A percentile compares a stretch with the other conserved stretches of the same genome.
phyloP scores from a whole-genome alignment of 1,140 invertebrate species.

The Drosophila kikkawai region DNA sequence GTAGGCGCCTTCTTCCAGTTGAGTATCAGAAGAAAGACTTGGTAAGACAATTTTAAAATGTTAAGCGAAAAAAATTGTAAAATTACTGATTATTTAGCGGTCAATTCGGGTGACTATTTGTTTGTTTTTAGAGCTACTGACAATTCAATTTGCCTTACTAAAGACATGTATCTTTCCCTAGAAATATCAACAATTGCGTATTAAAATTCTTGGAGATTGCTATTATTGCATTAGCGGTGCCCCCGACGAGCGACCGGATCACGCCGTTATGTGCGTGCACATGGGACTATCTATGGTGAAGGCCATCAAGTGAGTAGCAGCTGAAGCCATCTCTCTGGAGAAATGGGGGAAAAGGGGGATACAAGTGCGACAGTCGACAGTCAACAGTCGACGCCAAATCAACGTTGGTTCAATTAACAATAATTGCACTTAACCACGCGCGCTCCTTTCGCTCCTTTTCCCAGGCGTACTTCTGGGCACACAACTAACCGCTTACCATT shows the following conservation, averaged over 20 bases:
- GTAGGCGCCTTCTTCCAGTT: background rate
- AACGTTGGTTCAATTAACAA: constrained; percentile 80
- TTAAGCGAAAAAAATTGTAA: background rate
- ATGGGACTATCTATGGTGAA: constrained; percentile 99
- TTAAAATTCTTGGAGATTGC: constrained; percentile 98
- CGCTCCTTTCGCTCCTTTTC: constrained; percentile 15
- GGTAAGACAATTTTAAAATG: background rate
- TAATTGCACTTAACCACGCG: constrained; percentile 78
- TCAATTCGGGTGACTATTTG: constrained; percentile 17
- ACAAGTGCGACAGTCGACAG: constrained; percentile 22
- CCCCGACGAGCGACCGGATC: constrained; percentile 94
- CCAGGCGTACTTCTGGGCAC: constrained; percentile 14
- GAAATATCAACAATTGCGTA: constrained; percentile 97
- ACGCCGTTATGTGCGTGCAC: constrained; percentile 96
- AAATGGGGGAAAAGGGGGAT: constrained; percentile 5
- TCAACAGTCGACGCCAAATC: constrained; percentile 63
- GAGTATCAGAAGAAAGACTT: background rate
- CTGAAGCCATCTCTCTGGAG: constrained; percentile 10
- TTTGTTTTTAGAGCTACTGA: background rate
- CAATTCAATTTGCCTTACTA: background rate
- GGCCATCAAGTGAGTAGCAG: constrained; percentile 93
- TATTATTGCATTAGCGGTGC: constrained; percentile 98
- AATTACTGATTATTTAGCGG: background rate
- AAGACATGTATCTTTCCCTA: constrained; percentile 59
- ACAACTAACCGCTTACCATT: constrained; percentile 1